Percentiles rank a stretch among this genome's conserved stretches.
Conservation (phyloP, 2,113 vertebrate genomes). For the Leuciscus idus region DNA sequence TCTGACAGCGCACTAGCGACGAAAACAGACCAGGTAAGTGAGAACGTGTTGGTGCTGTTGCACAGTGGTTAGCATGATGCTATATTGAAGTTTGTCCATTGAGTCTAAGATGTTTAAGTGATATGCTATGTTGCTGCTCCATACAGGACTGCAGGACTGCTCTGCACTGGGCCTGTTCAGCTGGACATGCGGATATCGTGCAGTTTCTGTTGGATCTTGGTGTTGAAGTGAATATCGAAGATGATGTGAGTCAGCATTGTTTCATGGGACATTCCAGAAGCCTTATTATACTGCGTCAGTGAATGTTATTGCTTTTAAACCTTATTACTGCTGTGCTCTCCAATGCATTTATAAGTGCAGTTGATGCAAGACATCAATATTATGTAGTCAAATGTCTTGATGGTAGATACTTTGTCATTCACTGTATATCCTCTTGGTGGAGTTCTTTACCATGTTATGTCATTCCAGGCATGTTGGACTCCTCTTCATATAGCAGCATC, state of each 20-base stretch:
- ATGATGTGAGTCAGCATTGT: constrained; percentile 84
- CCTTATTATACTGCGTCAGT: neutral
- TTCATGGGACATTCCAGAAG: neutral
- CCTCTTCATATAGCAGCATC: constrained; percentile 96
- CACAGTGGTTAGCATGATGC: constrained; percentile 3
- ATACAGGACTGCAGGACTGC: constrained; percentile 86
- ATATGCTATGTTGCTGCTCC: neutral
- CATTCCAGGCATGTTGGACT: constrained; percentile 86
- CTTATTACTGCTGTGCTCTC: neutral
- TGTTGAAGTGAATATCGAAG: constrained; percentile 86
- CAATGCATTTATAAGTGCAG: neutral
- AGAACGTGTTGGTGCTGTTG: constrained; percentile 21
- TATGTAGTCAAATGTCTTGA: neutral
- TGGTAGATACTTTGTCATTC: constrained; percentile 5
- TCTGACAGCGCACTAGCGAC: constrained; percentile 82
- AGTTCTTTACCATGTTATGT: constrained; percentile 14
- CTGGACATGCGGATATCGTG: constrained; percentile 86
- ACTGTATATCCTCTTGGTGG: constrained; percentile 24
- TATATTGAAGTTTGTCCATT: neutral
- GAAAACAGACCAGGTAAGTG: constrained; percentile 87
- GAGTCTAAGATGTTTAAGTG: neutral
- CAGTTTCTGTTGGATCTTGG: constrained; percentile 85
- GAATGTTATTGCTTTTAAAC: neutral
- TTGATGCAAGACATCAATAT: neutral
- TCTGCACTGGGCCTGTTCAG: constrained; percentile 96